phyloP scores from a whole-genome alignment of 2,797 vertebrate species.

The Gila robusta region DNA sequence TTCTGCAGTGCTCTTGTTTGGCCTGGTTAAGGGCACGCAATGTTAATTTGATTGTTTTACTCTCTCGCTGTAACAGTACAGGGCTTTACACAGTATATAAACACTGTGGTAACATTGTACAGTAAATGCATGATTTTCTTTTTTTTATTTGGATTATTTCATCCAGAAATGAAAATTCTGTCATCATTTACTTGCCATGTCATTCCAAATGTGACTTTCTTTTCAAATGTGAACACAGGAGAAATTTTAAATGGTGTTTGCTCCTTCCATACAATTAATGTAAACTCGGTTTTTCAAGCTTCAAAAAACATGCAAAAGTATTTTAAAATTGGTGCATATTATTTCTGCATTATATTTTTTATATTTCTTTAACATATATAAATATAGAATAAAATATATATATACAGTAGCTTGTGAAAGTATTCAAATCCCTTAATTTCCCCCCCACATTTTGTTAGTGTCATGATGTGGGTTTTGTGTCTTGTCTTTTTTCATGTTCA shows the following conservation, averaged over 20 bases:
- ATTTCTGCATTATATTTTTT: neutral
- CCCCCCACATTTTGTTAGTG: no score
- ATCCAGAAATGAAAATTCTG: neutral
- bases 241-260: neutral
- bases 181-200: neutral
- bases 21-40: conserved; percentile 10
- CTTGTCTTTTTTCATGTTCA: no score
- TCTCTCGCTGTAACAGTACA: neutral
- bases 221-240: neutral
- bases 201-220: neutral
- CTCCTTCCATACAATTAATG: neutral
- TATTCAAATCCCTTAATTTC: no score
- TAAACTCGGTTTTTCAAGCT: neutral
- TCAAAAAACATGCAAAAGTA: neutral
- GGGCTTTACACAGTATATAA: neutral
- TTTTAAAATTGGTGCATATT: neutral
- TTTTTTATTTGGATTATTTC: neutral
- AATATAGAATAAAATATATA: neutral
- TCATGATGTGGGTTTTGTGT: no score
- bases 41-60: conserved; percentile 18
- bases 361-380: neutral
- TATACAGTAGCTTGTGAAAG: no score
- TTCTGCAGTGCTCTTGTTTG: conserved; percentile 19
- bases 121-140: neutral
- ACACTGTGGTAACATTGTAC: neutral